These are phyloP conservation scores for Himalopsyche japonica DNA, from an alignment of 2,888 invertebrate genomes.

Conservation along the genomic window DNA sequence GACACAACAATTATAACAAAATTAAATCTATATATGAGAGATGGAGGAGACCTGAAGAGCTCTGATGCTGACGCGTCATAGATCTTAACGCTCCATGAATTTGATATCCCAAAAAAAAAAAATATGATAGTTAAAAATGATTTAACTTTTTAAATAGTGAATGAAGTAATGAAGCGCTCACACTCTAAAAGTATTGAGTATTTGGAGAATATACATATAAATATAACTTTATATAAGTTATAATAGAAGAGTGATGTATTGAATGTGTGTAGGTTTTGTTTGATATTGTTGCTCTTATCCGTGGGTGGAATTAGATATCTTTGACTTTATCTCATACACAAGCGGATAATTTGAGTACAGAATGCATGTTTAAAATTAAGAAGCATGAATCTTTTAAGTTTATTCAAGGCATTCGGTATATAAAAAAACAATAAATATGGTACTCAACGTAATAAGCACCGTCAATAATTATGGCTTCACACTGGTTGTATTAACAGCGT, in stretches of 20 bases:
- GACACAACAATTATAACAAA: too few species aligned
- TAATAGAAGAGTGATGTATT: background rate
- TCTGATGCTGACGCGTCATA: too few species aligned
- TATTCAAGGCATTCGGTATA: background rate
- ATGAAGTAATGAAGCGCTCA: background rate
- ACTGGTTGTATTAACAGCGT: too few species aligned
- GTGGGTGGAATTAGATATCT: conserved; percentile 9
- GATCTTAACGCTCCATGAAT: too few species aligned
- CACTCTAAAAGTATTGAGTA: background rate
- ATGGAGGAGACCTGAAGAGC: too few species aligned
- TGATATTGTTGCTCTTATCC: background rate
- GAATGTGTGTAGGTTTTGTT: background rate
- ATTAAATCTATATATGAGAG: too few species aligned
- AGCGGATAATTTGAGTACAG: background rate
- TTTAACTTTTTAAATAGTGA: background rate
- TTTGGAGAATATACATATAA: background rate
- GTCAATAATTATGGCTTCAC: too few species aligned
- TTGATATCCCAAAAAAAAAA: too few species aligned
- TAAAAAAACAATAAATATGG: too few species aligned
- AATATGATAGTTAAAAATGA: background rate
- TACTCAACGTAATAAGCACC: too few species aligned
- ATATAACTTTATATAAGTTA: background rate
- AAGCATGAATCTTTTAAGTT: background rate
- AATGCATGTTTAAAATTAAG: background rate
- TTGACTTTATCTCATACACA: background rate